These are phyloP conservation scores for Psammodynastes pulverulentus DNA, from an alignment of 2,113 vertebrate genomes.

Conservation along the genomic window DNA sequence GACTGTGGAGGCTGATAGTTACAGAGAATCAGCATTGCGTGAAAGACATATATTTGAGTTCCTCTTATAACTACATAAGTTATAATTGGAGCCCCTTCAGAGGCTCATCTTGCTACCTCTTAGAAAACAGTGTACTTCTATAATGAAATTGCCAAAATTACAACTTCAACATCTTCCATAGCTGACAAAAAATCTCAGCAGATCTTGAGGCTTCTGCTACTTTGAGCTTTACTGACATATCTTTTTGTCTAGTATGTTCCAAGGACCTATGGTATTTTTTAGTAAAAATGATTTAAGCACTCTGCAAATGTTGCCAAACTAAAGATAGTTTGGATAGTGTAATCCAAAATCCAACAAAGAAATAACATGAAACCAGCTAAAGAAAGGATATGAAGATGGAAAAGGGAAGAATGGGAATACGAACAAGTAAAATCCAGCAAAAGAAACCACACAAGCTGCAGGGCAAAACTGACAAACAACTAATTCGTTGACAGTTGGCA, in stretches of 20 bases:
- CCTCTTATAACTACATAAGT: neutral
- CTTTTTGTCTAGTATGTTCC: neutral
- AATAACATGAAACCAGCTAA: neutral
- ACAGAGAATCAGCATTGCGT: neutral
- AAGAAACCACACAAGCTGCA: neutral
- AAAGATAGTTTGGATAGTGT: neutral
- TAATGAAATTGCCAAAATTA: neutral
- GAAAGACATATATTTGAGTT: neutral
- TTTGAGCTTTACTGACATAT: neutral
- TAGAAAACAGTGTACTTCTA: neutral
- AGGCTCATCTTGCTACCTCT: neutral
- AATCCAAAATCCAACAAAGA: fast-evolving
- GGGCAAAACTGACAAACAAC: neutral
- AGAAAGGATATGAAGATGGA: neutral
- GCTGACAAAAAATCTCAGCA: neutral
- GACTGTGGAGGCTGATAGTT: neutral
- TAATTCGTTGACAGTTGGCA: conserved; percentile 12
- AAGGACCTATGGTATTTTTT: neutral
- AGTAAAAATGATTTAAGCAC: neutral
- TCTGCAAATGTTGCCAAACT: neutral
- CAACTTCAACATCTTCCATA: neutral
- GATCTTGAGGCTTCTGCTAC: neutral
- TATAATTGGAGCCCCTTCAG: neutral
- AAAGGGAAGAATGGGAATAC: neutral
- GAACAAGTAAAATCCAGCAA: conserved; percentile 30